Conservation (phyloP, 1,140 invertebrate species). For the Bombyx mandarina region DNA sequence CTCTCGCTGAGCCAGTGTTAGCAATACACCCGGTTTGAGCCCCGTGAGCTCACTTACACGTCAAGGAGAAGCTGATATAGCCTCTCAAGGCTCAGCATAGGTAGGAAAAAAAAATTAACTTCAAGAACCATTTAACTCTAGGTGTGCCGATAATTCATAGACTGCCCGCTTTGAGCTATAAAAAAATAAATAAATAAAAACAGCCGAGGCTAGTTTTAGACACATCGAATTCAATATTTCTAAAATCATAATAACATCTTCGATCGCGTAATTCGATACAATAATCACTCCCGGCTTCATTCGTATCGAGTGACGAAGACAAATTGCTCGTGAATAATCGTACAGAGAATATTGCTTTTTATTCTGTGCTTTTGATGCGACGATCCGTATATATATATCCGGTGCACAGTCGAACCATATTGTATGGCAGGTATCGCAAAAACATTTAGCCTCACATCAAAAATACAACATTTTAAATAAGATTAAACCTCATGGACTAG, state of each 20-base stretch:
- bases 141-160: no score
- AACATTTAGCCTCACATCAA: slow-evolving; percentile 39
- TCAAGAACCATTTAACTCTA: no score
- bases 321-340: slow-evolving; percentile 67
- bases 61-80: no score
- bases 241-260: slow-evolving; percentile 14
- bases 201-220: no score
- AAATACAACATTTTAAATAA: slow-evolving; percentile 19
- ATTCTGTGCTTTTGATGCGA: slow-evolving; percentile 37
- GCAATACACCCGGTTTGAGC: no score
- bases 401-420: slow-evolving; percentile 43
- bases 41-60: no score
- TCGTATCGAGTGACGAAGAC: slow-evolving; percentile 52
- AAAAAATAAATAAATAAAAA: no score
- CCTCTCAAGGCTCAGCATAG: no score
- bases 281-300: slow-evolving; percentile 43
- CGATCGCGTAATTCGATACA: slow-evolving; percentile 48
- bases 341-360: slow-evolving; percentile 54
- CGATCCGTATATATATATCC: slow-evolving; percentile 62
- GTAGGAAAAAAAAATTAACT: no score
- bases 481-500: slow-evolving; percentile 20
- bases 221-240: no score
- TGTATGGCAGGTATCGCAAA: slow-evolving; percentile 42
- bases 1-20: no score
- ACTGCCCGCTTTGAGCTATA: no score